Percentiles rank a stretch among this genome's conserved stretches.
Conservation (phyloP, 2,113 vertebrate genomes). For the Clinocottus analis region DNA sequence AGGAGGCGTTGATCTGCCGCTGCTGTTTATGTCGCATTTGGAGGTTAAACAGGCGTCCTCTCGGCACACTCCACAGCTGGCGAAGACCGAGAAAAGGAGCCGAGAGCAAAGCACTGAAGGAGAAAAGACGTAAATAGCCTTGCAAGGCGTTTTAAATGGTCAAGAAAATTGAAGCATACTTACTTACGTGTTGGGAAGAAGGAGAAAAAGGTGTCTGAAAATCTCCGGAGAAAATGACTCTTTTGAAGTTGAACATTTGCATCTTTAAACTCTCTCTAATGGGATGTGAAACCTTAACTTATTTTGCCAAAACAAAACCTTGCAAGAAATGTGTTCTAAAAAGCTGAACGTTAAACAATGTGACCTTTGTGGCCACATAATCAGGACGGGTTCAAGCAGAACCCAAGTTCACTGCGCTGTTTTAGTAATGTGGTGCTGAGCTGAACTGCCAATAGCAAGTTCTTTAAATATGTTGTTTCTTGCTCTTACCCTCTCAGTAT, state of each 20-base stretch:
- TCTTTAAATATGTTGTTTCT: constrained; percentile 18
- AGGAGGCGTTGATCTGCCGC: constrained; percentile 24
- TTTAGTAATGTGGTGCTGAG: constrained; percentile 20
- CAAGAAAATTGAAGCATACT: neutral
- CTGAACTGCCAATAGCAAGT: constrained; percentile 30
- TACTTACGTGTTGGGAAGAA: neutral
- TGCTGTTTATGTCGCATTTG: constrained; percentile 36
- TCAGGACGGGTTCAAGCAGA: constrained; percentile 21
- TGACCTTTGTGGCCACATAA: constrained; percentile 17
- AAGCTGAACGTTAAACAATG: constrained; percentile 33
- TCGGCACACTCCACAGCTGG: constrained; percentile 39
- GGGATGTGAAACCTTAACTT: constrained; percentile 41
- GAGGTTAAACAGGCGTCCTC: constrained; percentile 43
- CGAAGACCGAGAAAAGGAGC: constrained; percentile 34
- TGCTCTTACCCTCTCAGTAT: constrained; percentile 23
- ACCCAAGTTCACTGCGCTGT: constrained; percentile 35
- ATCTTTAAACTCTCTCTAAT: constrained; percentile 5
- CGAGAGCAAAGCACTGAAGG: constrained; percentile 26
- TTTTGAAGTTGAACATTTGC: constrained; percentile 30
- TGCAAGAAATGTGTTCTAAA: constrained; percentile 8
- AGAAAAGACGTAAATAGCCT: constrained; percentile 9
- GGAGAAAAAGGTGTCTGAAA: neutral
- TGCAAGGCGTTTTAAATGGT: constrained; percentile 15
- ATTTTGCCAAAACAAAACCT: constrained; percentile 55
- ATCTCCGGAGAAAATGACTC: constrained; percentile 14